Evolutionary conservation across 2,797 vertebrate species (phyloP).

Genomic region (Girardinus metallicus): DNA sequence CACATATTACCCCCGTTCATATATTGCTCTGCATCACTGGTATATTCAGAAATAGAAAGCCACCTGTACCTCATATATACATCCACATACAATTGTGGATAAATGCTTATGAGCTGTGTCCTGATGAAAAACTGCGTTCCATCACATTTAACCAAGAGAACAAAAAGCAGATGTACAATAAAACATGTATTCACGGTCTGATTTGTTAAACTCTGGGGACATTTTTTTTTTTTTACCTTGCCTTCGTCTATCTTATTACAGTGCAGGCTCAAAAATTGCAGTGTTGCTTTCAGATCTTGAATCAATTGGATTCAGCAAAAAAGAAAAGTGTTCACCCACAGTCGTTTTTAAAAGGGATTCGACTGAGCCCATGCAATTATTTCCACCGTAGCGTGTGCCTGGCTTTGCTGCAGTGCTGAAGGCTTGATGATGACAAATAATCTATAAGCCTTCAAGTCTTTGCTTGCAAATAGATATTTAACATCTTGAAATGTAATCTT

Average conservation of each 20-base stretch:
- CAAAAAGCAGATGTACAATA: background rate
- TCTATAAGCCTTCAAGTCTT: conserved; percentile 3
- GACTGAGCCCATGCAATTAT: background rate
- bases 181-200: background rate
- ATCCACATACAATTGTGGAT: background rate
- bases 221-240: background rate
- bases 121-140: background rate
- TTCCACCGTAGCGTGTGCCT: background rate
- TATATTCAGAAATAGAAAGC: conserved; percentile 1
- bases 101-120: background rate
- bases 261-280: background rate
- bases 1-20: background rate
- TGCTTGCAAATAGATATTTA: background rate
- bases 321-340: background rate
- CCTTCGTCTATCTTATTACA: background rate
- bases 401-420: conserved; percentile 8
- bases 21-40: background rate
- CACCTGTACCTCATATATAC: background rate
- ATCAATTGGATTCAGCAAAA: background rate
- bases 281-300: background rate
- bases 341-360: background rate
- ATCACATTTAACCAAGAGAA: background rate
- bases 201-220: background rate
- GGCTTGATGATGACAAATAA: conserved; percentile 5
- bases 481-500: background rate